phyloP scores from a whole-genome alignment of 2,113 vertebrate genomes.

The Numenius arquata region DNA sequence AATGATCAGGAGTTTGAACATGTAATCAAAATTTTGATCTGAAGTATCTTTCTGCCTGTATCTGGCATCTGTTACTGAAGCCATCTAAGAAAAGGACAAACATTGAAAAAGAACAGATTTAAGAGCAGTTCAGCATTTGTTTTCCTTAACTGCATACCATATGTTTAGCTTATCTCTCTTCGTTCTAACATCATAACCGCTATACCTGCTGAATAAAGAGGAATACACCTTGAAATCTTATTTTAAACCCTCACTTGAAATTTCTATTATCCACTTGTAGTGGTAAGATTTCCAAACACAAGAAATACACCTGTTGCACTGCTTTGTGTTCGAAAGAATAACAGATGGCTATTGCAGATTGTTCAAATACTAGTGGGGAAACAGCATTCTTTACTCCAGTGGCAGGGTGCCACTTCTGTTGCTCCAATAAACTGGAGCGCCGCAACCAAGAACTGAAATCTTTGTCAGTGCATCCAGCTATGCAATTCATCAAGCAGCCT shows the following conservation, averaged over 20 bases:
- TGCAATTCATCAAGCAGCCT: not conserved
- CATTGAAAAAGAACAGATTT: slow-evolving; percentile 14
- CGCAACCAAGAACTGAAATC: not conserved
- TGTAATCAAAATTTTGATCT: slow-evolving; percentile 99
- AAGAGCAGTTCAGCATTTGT: slow-evolving; percentile 35
- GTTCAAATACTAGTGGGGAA: slow-evolving; percentile 30
- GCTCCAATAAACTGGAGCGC: not conserved
- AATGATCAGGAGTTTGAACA: slow-evolving; percentile 99
- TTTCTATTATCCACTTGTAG: not conserved
- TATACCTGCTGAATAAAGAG: not conserved
- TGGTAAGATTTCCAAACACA: not conserved
- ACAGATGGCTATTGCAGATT: slow-evolving; percentile 32
- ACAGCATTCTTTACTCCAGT: slow-evolving; percentile 24
- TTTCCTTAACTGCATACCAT: not conserved
- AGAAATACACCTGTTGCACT: not conserved
- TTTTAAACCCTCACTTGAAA: not conserved
- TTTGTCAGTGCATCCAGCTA: not conserved
- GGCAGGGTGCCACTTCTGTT: slow-evolving; percentile 18
- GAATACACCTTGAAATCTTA: not conserved
- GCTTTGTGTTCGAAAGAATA: not conserved
- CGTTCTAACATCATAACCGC: not conserved
- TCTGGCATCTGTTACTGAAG: slow-evolving; percentile 89
- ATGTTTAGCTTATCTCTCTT: not conserved
- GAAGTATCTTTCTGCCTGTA: slow-evolving; percentile 91
- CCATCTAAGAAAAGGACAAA: slow-evolving; percentile 85